Evolutionary conservation across 2,113 vertebrate genomes (phyloP).

Genomic region (Forbesichthys agassizii): DNA sequence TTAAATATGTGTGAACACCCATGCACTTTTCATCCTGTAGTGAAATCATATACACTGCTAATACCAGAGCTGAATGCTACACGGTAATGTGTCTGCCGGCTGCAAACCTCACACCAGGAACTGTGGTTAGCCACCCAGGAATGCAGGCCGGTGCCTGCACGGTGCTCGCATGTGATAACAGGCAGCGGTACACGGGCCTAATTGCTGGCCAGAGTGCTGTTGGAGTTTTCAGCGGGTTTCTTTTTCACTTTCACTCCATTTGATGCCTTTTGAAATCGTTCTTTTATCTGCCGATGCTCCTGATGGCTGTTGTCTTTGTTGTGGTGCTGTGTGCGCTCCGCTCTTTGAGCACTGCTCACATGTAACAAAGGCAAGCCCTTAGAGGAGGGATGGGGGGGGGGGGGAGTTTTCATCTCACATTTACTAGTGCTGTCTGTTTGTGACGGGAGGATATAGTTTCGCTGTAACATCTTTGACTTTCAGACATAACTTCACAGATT

Average conservation of each 20-base stretch:
- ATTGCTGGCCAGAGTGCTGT: slow-evolving; percentile 72
- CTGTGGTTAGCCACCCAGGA: slow-evolving; percentile 61
- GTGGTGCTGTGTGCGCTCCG: slow-evolving; percentile 63
- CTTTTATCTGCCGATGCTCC: slow-evolving; percentile 77
- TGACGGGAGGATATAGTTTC: background rate
- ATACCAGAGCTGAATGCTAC: slow-evolving; percentile 50
- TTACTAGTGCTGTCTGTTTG: background rate
- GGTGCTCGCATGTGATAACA: slow-evolving; percentile 52
- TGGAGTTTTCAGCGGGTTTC: slow-evolving; percentile 74
- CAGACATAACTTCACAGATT: background rate
- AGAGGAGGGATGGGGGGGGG: slow-evolving; percentile 55
- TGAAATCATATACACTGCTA: slow-evolving; percentile 68
- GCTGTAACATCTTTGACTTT: slow-evolving; percentile 5
- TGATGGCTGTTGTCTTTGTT: slow-evolving; percentile 78
- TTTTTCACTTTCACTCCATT: slow-evolving; percentile 73
- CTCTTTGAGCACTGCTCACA: slow-evolving; percentile 71
- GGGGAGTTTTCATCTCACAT: slow-evolving; percentile 35
- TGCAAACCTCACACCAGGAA: slow-evolving; percentile 63
- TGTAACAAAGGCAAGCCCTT: slow-evolving; percentile 73
- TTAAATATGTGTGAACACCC: slow-evolving; percentile 68
- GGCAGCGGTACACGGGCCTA: slow-evolving; percentile 61
- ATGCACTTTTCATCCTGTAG: slow-evolving; percentile 69
- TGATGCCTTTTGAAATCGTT: slow-evolving; percentile 73
- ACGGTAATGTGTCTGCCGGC: slow-evolving; percentile 49
- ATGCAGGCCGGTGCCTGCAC: slow-evolving; percentile 12